Evolutionary conservation across 2,113 vertebrate species (phyloP), one percentile per base, ranked within the genome.

Genomic region (Etheostoma spectabile): DNA sequence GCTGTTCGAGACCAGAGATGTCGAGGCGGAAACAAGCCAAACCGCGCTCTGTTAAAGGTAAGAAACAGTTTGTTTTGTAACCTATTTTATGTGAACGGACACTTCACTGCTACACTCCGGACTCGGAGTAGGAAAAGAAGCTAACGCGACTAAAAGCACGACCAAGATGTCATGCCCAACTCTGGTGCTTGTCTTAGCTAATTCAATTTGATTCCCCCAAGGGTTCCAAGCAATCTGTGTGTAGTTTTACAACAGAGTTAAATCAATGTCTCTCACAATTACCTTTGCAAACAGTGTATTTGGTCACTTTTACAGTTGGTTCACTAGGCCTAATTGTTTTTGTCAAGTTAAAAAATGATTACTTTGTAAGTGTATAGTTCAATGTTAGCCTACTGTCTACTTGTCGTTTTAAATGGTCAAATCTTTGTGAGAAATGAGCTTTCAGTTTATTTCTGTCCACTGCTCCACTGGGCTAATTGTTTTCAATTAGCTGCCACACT

Each of bases 21-120:
- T 98, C 98, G 89, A 97, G 98, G 89, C 96, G 98, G 91, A 99
- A 99, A 94, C 98, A 99, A 96, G 97, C 98, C 94, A 99, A 99
- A 88, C 98, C 98, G 83, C 97, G 98, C 88, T 98, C 98, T 86
- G 98, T 99, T 77, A 99, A 99, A 98, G 98, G 97, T 99, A 96
- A 97, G 96, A 88, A 83, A 79, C 74, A 46, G 45, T 72, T 74
- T 60, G 16, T 59, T 70, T 30, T 60, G 22, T n/a, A 19, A 19
- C 18, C 59, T 24, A 8, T 8, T 45, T 80, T 68, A 74, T 78
- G 79, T 83, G 38, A 61, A 61, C 18, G 18, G 67, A 61, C 51
- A 70, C 65, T 70, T 51, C 1, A 79, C 62, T 75, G 68, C 65
- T 70, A 51, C 3, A 79, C 62, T 75, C 80, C 45, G 82, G 73